Percentiles rank a stretch among this genome's conserved stretches.
Evolutionary conservation across 1,140 invertebrate species (phyloP).

Genomic region (Bombus difficillimus): DNA sequence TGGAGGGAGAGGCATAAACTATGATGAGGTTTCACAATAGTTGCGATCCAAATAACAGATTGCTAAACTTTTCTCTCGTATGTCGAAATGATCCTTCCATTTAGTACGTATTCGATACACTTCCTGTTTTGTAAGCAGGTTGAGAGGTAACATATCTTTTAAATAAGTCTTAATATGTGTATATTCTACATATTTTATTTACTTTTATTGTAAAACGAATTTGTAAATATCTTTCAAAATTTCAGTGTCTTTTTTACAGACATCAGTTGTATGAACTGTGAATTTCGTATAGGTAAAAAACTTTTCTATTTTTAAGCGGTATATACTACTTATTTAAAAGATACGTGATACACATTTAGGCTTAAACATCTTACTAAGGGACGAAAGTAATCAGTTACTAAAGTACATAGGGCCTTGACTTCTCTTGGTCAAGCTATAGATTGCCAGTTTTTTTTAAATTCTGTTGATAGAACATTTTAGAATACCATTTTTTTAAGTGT

Average conservation of each 20-base stretch:
- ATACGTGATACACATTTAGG: slow-evolving; percentile 28
- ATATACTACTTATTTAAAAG: slow-evolving; percentile 50
- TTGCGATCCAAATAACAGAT: slow-evolving; percentile 40
- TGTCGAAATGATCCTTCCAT: slow-evolving; percentile 53
- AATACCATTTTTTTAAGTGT: slow-evolving; percentile 51
- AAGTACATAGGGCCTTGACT: slow-evolving; percentile 12
- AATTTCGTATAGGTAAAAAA: neutral
- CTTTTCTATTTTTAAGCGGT: neutral
- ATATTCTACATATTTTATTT: neutral
- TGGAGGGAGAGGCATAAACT: slow-evolving; percentile 39
- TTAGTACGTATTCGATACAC: slow-evolving; percentile 44
- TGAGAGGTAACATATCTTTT: slow-evolving; percentile 37
- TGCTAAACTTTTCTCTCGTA: slow-evolving; percentile 49
- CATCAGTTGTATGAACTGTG: neutral
- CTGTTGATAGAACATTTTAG: slow-evolving; percentile 43
- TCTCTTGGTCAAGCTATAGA: neutral
- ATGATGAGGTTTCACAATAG: slow-evolving; percentile 33
- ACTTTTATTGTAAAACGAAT: neutral
- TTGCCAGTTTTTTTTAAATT: slow-evolving; percentile 49
- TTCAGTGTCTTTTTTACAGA: neutral
- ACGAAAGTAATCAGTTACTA: slow-evolving; percentile 26
- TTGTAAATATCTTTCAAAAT: slow-evolving; percentile 28
- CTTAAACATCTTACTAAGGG: slow-evolving; percentile 15
- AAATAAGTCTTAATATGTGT: slow-evolving; percentile 15
- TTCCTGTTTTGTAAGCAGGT: slow-evolving; percentile 24